A percentile compares a stretch with the other conserved stretches of the same genome.
Evolutionary conservation across 2,113 vertebrate genomes (phyloP).

Genomic region (Bos javanicus): DNA sequence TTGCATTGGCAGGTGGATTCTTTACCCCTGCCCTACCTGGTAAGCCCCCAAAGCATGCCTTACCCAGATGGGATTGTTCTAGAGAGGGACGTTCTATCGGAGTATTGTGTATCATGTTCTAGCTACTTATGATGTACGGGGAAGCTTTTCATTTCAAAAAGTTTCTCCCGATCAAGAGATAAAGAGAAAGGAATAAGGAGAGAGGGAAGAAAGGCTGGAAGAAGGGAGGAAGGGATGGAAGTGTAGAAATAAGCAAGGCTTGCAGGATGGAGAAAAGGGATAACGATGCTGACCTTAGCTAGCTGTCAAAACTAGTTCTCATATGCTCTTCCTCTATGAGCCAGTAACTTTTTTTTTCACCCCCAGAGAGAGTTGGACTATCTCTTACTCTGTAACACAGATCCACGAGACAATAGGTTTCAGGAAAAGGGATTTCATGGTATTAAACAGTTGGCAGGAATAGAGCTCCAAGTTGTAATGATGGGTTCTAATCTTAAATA

Average conservation of each 20-base stretch:
- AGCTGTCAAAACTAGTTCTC: neutral
- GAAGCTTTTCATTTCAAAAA: neutral
- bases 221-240: neutral
- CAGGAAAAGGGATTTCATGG: neutral
- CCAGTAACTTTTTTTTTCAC: neutral
- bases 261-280: no score
- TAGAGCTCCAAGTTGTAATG: neutral
- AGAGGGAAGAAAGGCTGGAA: no score
- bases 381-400: no score
- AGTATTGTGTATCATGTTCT: neutral
- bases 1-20: neutral
- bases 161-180: neutral
- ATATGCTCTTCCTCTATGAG: accelerated
- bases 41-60: neutral
- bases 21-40: neutral
- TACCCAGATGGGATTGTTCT: neutral
- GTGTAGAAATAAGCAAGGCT: no score
- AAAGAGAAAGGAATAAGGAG: neutral
- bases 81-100: accelerated
- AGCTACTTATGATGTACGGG: no score
- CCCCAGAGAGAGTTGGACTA: accelerated
- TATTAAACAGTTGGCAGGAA: neutral
- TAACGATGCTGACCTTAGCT: accelerated
- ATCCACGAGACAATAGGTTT: neutral
- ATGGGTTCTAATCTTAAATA: neutral